Percentiles rank a stretch among this genome's conserved stretches.
These are phyloP conservation scores for Drosophila sechellia DNA, from an alignment of 1,140 invertebrate species.

Conservation along the genomic window DNA sequence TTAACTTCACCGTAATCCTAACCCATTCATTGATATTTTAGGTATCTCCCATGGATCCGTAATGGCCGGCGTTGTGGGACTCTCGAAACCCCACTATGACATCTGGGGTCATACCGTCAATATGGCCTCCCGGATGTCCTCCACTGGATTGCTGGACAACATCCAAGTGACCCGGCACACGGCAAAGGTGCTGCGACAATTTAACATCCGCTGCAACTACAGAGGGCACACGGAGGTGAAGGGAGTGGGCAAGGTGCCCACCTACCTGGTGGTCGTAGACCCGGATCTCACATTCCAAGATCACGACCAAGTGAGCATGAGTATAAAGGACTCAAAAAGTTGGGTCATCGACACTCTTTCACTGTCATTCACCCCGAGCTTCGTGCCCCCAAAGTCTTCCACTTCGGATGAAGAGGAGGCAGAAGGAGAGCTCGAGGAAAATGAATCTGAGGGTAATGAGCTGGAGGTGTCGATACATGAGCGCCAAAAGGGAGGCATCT, in stretches of 20 bases:
- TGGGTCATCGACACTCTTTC: background rate
- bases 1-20: too few species aligned
- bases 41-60: conserved; percentile 92
- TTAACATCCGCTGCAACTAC: conserved; percentile 88
- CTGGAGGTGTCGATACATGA: background rate
- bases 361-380: background rate
- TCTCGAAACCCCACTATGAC: conserved; percentile 91
- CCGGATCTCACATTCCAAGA: conserved; percentile 85
- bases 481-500: background rate
- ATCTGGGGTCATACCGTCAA: conserved; percentile 97
- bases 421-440: background rate
- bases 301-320: background rate
- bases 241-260: conserved; percentile 89
- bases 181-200: conserved; percentile 88
- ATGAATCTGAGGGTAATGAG: background rate
- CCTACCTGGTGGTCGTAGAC: conserved; percentile 89
- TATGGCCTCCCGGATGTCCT: conserved; percentile 95
- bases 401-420: background rate
- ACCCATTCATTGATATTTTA: background rate
- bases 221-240: conserved; percentile 89
- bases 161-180: conserved; percentile 92
- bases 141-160: conserved; percentile 89
- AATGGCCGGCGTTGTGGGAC: conserved; percentile 95
- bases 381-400: background rate
- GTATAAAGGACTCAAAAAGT: background rate